phyloP scores from a whole-genome alignment of 2,113 vertebrate species.

The Mesocricetus auratus region DNA sequence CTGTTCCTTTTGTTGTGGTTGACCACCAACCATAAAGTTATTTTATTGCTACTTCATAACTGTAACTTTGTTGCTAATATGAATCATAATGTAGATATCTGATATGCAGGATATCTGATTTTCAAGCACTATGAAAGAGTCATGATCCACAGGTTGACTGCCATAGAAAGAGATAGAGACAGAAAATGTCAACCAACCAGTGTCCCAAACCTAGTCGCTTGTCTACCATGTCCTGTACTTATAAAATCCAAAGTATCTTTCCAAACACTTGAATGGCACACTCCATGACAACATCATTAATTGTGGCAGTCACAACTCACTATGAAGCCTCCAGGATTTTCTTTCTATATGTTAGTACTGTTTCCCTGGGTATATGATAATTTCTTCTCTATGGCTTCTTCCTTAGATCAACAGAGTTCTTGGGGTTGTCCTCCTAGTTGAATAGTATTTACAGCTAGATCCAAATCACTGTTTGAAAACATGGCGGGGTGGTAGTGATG shows the following conservation, averaged over 20 bases:
- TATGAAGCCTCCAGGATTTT: not conserved
- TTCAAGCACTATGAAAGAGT: not conserved
- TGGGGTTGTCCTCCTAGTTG: not conserved
- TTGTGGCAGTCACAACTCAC: not conserved
- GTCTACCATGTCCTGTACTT: not conserved
- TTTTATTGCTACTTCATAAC: not conserved
- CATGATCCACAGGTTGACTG: not conserved
- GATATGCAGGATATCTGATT: not conserved
- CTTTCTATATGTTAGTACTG: not conserved
- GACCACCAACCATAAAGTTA: not conserved
- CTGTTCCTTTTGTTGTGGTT: not conserved
- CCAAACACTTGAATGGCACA: not conserved
- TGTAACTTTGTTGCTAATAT: not conserved
- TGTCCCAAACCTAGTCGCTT: not conserved
- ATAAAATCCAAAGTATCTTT: not conserved
- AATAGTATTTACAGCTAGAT: not conserved
- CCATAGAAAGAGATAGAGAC: not conserved
- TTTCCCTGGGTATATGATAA: not conserved
- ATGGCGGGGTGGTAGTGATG: not conserved
- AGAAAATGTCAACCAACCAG: not conserved
- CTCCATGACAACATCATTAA: not conserved
- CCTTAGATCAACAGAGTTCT: not conserved
- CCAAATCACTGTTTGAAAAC: not conserved
- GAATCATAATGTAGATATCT: not conserved
- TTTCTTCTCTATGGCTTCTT: not conserved